These are phyloP conservation scores for Hyles vespertilio DNA, from an alignment of 1,140 invertebrate species.

Conservation along the genomic window DNA sequence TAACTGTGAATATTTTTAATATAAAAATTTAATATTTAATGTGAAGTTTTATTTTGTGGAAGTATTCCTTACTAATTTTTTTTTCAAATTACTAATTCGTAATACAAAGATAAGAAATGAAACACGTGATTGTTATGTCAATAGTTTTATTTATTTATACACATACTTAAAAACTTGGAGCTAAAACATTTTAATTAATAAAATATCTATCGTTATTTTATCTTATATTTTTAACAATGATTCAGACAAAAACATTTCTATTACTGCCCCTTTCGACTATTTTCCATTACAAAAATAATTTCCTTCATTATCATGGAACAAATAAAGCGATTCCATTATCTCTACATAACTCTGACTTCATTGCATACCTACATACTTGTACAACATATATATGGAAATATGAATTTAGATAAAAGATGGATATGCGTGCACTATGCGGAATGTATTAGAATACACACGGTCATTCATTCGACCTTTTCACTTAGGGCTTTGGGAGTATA, in stretches of 20 bases:
- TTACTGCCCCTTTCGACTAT: conserved; percentile 33
- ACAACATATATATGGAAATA: too few relatives aligned
- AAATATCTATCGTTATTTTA: conserved; percentile 58
- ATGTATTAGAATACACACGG: too few relatives aligned
- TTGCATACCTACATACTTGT: not conserved
- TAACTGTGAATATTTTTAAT: conserved; percentile 65
- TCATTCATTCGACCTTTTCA: too few relatives aligned
- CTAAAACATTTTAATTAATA: conserved; percentile 66
- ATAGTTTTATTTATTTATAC: conserved; percentile 59
- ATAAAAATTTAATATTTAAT: conserved; percentile 40
- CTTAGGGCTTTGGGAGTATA: too few relatives aligned
- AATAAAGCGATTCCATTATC: conserved; percentile 19
- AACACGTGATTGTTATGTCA: conserved; percentile 34
- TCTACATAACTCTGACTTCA: conserved; percentile 1
- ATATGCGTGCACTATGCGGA: too few relatives aligned
- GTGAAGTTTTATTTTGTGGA: conserved; percentile 28
- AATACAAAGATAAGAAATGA: conserved; percentile 21
- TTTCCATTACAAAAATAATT: conserved; percentile 67
- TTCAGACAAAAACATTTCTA: conserved; percentile 36
- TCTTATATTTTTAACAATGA: conserved; percentile 56
- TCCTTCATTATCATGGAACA: conserved; percentile 35
- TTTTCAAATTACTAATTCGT: not conserved
- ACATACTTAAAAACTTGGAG: conserved; percentile 63
- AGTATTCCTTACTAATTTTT: too few relatives aligned
- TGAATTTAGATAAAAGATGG: too few relatives aligned